phyloP scores from a whole-genome alignment of 2,797 vertebrate genomes.

The Mallotus villosus region DNA sequence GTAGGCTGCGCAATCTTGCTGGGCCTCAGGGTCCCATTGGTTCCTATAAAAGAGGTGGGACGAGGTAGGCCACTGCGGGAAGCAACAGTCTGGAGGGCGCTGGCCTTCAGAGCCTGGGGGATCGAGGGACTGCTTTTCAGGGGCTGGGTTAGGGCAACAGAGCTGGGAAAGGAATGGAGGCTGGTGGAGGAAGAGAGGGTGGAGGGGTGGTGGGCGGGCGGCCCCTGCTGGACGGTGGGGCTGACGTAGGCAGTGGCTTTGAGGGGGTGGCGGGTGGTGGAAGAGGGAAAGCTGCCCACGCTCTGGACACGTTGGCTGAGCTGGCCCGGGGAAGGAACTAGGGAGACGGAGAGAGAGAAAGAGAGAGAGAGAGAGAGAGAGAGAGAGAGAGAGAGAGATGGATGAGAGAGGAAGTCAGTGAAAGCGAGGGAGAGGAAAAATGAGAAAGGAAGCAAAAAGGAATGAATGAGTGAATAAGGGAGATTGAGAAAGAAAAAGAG shows the following conservation, averaged over 20 bases:
- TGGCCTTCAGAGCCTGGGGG: conserved; percentile 81
- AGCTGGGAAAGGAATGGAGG: conserved; percentile 80
- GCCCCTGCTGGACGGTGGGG: conserved; percentile 92
- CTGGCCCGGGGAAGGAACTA: conserved; percentile 93
- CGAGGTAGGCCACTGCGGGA: conserved; percentile 90
- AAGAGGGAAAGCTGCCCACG: conserved; percentile 87
- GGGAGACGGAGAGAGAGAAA: no score
- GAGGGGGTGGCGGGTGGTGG: conserved; percentile 80
- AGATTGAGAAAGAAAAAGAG: conserved; percentile 5
- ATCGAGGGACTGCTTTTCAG: conserved; percentile 85
- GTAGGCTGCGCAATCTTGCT: conserved; percentile 88
- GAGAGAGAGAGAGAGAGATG: background rate
- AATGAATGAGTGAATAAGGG: background rate
- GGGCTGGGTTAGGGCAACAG: conserved; percentile 79
- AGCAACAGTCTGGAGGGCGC: conserved; percentile 38
- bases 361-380: no score
- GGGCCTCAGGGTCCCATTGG: conserved; percentile 78
- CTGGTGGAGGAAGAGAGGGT: conserved; percentile 77
- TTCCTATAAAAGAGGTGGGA: conserved; percentile 84
- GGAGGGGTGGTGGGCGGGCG: conserved; percentile 62
- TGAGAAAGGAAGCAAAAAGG: background rate
- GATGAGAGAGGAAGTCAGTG: background rate
- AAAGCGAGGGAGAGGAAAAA: background rate
- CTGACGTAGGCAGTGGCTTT: conserved; percentile 98
- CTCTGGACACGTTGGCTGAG: conserved; percentile 92